phyloP scores from a whole-genome alignment of 2,888 invertebrate species.

The Oscheius sp. region DNA sequence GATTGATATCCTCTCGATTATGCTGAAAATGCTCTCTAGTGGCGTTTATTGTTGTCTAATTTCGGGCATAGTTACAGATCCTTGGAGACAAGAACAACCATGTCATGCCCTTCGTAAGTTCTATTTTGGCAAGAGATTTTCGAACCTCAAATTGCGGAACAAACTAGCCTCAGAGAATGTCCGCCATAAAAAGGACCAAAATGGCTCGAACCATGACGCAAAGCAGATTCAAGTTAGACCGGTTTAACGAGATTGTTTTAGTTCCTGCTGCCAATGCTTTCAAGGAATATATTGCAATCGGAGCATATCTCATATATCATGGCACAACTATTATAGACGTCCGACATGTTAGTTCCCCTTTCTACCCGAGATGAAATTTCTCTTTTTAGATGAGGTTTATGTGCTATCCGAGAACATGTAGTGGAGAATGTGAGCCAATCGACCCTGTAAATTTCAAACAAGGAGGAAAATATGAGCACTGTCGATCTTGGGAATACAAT shows the following conservation, averaged over 20 bases:
- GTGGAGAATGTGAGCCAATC: constrained; percentile 67
- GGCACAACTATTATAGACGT: constrained; percentile 10
- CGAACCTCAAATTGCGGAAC: background rate
- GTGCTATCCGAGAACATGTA: constrained; percentile 55
- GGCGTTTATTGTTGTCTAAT: background rate
- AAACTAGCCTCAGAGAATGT: constrained; percentile 2
- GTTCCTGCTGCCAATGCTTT: constrained; percentile 14
- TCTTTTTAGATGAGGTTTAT: constrained; percentile 28
- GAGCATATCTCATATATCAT: constrained; percentile 1
- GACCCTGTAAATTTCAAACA: constrained; percentile 59
- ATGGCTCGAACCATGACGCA: background rate
- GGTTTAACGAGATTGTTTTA: no score
- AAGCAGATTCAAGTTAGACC: background rate
- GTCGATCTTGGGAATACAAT: constrained; percentile 51
- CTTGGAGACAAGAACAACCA: background rate
- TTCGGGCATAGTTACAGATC: background rate
- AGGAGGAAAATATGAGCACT: constrained; percentile 48
- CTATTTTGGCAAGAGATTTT: background rate
- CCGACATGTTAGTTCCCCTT: constrained; percentile 9
- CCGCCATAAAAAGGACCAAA: background rate
- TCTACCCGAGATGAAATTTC: background rate
- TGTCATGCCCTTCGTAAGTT: constrained; percentile 11
- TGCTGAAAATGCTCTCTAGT: background rate
- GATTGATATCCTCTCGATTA: constrained; percentile 4
- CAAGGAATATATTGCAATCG: constrained; percentile 15